A percentile compares a stretch with the other conserved stretches of the same genome.
Evolutionary conservation across 1,140 invertebrate genomes (phyloP).

Genomic region (Drosophila mojavensis): DNA sequence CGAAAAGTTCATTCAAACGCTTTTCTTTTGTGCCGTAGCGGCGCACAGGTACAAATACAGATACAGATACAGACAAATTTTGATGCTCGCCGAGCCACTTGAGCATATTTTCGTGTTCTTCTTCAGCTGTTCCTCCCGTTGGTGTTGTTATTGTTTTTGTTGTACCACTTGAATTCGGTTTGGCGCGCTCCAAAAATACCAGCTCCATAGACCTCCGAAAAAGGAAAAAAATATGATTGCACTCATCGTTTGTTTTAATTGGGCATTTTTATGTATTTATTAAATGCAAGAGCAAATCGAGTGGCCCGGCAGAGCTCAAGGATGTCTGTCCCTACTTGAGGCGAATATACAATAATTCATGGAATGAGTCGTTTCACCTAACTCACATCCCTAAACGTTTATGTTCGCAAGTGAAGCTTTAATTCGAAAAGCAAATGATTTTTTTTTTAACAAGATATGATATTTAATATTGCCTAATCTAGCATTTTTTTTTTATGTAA

Average conservation of each 20-base stretch:
- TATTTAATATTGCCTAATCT: too few relatives aligned
- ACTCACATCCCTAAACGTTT: too few relatives aligned
- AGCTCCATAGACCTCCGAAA: constrained; percentile 13
- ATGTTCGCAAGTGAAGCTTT: constrained; percentile 4
- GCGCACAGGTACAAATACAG: not conserved
- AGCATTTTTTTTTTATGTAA: too few relatives aligned
- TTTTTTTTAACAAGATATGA: too few relatives aligned
- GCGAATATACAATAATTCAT: constrained; percentile 19
- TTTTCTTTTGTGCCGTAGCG: constrained; percentile 69
- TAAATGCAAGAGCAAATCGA: constrained; percentile 54
- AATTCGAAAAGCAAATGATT: constrained; percentile 5
- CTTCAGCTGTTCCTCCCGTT: not conserved
- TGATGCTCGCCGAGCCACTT: constrained; percentile 49
- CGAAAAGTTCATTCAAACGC: constrained; percentile 77
- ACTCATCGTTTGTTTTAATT: constrained; percentile 73
- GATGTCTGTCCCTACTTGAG: constrained; percentile 38
- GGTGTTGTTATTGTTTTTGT: constrained; percentile 2
- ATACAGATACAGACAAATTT: constrained; percentile 43
- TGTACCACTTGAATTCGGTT: constrained; percentile 49
- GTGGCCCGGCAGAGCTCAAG: constrained; percentile 9
- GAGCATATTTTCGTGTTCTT: constrained; percentile 61
- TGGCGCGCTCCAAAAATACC: constrained; percentile 46
- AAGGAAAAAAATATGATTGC: constrained; percentile 42
- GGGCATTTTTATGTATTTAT: constrained; percentile 66
- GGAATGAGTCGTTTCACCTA: not conserved